Base-by-base conservation (phyloP, 2,797 vertebrate species). In the Labroides dimidiatus region DNA sequence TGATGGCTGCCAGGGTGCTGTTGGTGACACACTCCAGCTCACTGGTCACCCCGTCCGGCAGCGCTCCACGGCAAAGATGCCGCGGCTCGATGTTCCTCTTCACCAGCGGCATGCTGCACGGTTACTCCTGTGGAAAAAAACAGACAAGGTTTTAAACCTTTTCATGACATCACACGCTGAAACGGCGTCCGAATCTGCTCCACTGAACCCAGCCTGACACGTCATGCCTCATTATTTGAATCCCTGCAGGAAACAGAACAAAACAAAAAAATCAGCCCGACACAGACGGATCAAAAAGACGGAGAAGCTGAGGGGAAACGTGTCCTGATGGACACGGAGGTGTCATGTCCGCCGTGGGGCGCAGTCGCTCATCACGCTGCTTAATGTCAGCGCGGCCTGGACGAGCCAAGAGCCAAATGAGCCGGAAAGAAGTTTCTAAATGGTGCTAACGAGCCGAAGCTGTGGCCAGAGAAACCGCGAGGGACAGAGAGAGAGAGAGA, bases 11-110 rank as follows among this genome's bases (percentile, higher is more conserved):
- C 64, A 97, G 87, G 0, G 96, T 97, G 93, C 96, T 97, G 92
- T 97, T 97, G 88, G 96, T 97, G 72, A 97, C 96, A 45, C 96
- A 97, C 74, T 97, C 96, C 84, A 97, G 87, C 75, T 97, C 96
- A 17, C 95, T 97, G 43, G 95, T 95, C 64, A 97, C 96, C 16
- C 93, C 95, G 14, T 97, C 95, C 0, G 96, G 96, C 33, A 97
- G 84, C 9, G 94, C 95, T 12, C 96, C 96, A 0, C 95, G 94
- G 87, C 96, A 97, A 43, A 97, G 89, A 80, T 97, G 96, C 90
- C 96, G 89, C 27, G 96, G 96, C 76, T 97, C 96, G 0, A 97
- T 97, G 72, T 94, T 96, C 84, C 96, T 94, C 92, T 97, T 97
- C 79, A 97, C 96, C 92, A 97, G 84, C 0, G 96, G 96, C 96